Base-by-base conservation (phyloP, 1,140 invertebrate species). In the Atta colombica region DNA sequence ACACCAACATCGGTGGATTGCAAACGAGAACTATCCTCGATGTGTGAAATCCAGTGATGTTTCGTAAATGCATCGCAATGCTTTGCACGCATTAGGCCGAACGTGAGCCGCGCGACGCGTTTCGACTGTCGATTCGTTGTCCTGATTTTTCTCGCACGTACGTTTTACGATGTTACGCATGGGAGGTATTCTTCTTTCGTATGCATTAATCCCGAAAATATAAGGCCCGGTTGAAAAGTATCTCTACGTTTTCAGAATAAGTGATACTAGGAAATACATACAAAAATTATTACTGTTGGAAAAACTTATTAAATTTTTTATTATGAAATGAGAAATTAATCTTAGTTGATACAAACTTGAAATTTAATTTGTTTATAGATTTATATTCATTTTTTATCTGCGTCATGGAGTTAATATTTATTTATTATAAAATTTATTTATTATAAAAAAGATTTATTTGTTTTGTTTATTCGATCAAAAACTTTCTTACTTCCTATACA, bases 81-180 rank as follows among this genome's bases (percentile, higher is more conserved):
- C 92, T 68, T 58, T 35, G 89, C 92, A 92, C 92, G 92, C 81
- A 53, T 90, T 14, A 86, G 69, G n/a, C 71, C 31, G 84, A 85
- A 92, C 91, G 92, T 92, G 92, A 92, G 58, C 66, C 66, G 31
- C 31, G 63, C 88, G 68, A 91, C 90, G 88, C 87, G 80, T 68
- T 10, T 75, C 55, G 90, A 89, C 66, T 91, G 53, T 60, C 88
- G 85, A 90, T 90, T 71, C 71, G 66, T 88, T 74, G 89, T 86
- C 81, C 89, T 66, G 82, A 90, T 89, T 92, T 91, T 89, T 91
- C 82, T 85, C 45, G 28, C 87, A 45, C 77, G 71, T 80, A 81
- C 68, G 3, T 51, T 84, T 74, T 35, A 75, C 69, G 69, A 49
- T 10, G 21, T 60, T 71, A 71, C 39, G 39, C 78, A 60, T 14